phyloP scores from a whole-genome alignment of 2,797 vertebrate genomes.

The Enteromius unitaeniatus region DNA sequence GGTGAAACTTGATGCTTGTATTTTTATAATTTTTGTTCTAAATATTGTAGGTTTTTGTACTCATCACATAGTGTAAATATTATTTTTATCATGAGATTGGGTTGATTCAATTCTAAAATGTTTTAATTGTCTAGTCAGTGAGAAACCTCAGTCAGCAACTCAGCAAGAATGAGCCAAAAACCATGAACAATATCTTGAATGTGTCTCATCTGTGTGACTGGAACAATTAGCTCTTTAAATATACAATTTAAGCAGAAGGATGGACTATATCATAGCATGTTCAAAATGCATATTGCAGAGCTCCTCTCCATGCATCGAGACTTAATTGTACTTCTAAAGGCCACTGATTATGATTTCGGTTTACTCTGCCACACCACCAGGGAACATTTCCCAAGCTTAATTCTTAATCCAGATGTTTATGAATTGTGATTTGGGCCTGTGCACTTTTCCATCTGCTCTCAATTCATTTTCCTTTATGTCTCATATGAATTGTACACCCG shows the following conservation, averaged over 20 bases:
- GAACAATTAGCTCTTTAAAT: neutral
- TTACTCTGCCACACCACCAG: slow-evolving; percentile 24
- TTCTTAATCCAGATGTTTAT: slow-evolving; percentile 73
- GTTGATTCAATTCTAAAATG: neutral
- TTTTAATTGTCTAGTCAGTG: neutral
- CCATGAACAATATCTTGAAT: neutral
- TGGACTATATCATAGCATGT: neutral
- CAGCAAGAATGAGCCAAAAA: neutral
- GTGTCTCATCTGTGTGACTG: neutral
- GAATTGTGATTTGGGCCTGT: slow-evolving; percentile 68
- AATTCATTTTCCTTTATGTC: slow-evolving; percentile 72
- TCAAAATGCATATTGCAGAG: neutral
- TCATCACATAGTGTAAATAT: neutral
- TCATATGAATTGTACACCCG: slow-evolving; percentile 72
- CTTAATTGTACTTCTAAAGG: slow-evolving; percentile 19
- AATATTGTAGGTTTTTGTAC: neutral
- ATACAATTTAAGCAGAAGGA: neutral
- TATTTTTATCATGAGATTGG: neutral
- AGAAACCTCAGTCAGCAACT: neutral
- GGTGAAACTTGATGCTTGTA: neutral
- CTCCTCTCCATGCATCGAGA: neutral
- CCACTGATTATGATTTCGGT: slow-evolving; percentile 26
- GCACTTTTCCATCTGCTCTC: slow-evolving; percentile 74
- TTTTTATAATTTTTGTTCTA: neutral
- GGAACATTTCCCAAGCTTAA: slow-evolving; percentile 57